Percentiles rank a stretch among this genome's conserved stretches.
Evolutionary conservation across 2,888 invertebrate genomes (phyloP).

Genomic region (Dryomyza anilis): DNA sequence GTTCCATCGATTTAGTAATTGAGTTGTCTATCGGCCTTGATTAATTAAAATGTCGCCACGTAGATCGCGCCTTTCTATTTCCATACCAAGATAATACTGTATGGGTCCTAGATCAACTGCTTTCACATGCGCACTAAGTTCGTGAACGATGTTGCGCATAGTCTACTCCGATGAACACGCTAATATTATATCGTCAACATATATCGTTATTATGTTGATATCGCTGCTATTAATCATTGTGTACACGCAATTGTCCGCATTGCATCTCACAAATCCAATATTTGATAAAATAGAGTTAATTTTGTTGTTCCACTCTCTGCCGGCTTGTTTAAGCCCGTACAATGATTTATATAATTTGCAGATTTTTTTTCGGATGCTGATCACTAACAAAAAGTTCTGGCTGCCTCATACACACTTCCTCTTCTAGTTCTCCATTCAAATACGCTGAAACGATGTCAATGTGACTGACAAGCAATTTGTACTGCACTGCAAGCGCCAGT

Average conservation of each 20-base stretch:
- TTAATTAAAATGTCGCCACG: slow-evolving; percentile 19
- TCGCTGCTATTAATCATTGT: neutral
- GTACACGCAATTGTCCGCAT: neutral
- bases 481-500: slow-evolving; percentile 23
- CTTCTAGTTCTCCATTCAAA: slow-evolving; percentile 32
- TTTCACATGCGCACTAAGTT: slow-evolving; percentile 14
- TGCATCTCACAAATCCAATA: slow-evolving; percentile 23
- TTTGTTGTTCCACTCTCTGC: slow-evolving; percentile 25
- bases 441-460: slow-evolving; percentile 34
- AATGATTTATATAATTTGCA: slow-evolving; percentile 19
- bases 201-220: slow-evolving; percentile 22
- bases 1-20: slow-evolving; percentile 1
- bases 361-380: neutral
- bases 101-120: slow-evolving; percentile 29
- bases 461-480: slow-evolving; percentile 28
- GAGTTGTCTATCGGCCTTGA: slow-evolving; percentile 9
- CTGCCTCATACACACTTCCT: slow-evolving; percentile 33
- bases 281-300: slow-evolving; percentile 14
- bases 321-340: slow-evolving; percentile 28
- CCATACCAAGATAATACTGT: too few relatives aligned
- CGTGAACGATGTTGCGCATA: slow-evolving; percentile 15
- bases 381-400: slow-evolving; percentile 28
- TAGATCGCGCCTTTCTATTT: slow-evolving; percentile 24
- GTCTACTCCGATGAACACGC: slow-evolving; percentile 20
- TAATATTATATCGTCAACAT: slow-evolving; percentile 26